phyloP scores from a whole-genome alignment of 2,888 invertebrate genomes.

The Phyllotreta cruciferae region DNA sequence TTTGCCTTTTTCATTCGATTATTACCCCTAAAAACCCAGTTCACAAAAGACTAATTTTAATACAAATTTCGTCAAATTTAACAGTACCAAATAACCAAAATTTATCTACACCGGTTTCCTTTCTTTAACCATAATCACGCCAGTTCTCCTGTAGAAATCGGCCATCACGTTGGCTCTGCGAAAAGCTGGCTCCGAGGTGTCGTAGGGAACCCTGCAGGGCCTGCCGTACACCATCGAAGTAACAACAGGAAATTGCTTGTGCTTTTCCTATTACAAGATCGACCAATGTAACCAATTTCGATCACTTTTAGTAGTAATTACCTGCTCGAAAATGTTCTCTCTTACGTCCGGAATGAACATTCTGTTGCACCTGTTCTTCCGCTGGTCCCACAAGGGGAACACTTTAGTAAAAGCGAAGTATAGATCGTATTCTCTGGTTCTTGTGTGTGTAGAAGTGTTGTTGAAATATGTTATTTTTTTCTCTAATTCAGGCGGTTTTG shows the following conservation, averaged over 20 bases:
- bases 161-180: conserved; percentile 48
- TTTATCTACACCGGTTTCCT: conserved; percentile 19
- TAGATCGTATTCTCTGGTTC: conserved; percentile 53
- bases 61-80: too few species aligned
- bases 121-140: conserved; percentile 42
- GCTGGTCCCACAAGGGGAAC: conserved; percentile 55
- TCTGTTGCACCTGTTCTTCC: conserved; percentile 55
- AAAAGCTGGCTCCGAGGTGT: conserved; percentile 46
- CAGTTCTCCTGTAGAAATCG: conserved; percentile 52
- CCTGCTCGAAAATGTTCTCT: conserved; percentile 57
- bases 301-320: conserved; percentile 33
- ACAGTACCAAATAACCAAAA: too few species aligned
- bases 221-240: conserved; percentile 56
- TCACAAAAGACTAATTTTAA: too few species aligned
- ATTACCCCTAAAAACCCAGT: neutral
- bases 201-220: conserved; percentile 50
- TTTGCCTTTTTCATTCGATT: neutral
- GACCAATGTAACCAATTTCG: neutral
- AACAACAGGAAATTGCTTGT: conserved; percentile 56
- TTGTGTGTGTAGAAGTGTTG: conserved; percentile 45
- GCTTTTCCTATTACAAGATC: conserved; percentile 50
- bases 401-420: conserved; percentile 56
- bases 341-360: conserved; percentile 52
- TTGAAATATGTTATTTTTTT: conserved; percentile 56
- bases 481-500: conserved; percentile 42